Evolutionary conservation across 2,888 invertebrate species (phyloP).

Genomic region (Ornithoptera alexandrae): DNA sequence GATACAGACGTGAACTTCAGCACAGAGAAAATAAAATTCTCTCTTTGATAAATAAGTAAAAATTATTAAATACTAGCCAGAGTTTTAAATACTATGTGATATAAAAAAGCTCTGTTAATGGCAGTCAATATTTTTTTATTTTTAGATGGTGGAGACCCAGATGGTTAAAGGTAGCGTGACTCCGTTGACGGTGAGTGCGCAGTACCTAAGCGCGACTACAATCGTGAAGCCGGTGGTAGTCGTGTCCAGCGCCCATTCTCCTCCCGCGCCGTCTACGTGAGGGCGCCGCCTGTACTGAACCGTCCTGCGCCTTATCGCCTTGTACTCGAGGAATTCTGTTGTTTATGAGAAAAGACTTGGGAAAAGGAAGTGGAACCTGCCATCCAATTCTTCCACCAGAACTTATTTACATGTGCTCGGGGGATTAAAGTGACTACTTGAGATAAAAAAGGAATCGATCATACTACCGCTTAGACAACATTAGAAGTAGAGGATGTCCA

Average conservation of each 20-base stretch:
- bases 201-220: slow-evolving; percentile 82
- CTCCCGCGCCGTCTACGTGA: slow-evolving; percentile 42
- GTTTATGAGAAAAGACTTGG: slow-evolving; percentile 3
- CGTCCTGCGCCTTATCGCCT: slow-evolving; percentile 37
- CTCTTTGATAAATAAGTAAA: too few species aligned
- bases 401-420: not conserved
- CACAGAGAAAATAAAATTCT: too few species aligned
- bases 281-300: slow-evolving; percentile 31
- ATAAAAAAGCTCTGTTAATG: too few species aligned
- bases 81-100: too few species aligned
- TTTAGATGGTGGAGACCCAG: slow-evolving; percentile 74
- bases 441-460: not conserved
- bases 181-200: slow-evolving; percentile 83
- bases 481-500: not conserved
- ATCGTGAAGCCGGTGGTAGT: slow-evolving; percentile 86
- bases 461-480: not conserved
- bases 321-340: slow-evolving; percentile 32
- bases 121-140: slow-evolving; percentile 14
- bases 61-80: too few species aligned
- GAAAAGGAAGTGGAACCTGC: not conserved
- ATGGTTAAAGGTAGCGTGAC: slow-evolving; percentile 80
- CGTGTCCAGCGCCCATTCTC: slow-evolving; percentile 61
- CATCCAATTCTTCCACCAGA: not conserved
- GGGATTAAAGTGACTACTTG: not conserved
- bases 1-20: too few species aligned